Evolutionary conservation across 2,113 vertebrate genomes (phyloP).

Genomic region (Lepisosteus oculatus): DNA sequence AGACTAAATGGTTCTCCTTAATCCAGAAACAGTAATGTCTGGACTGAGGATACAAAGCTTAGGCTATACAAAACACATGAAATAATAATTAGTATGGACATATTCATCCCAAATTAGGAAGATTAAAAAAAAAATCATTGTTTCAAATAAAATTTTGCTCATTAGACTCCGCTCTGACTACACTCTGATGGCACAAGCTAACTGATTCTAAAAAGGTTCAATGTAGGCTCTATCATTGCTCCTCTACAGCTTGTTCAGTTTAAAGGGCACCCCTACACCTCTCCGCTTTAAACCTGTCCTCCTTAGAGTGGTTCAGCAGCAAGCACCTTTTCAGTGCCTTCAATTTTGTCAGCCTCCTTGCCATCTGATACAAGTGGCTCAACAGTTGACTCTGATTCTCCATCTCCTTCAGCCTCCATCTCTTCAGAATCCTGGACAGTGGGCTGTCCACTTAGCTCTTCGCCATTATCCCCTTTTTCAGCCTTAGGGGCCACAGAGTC

Average conservation of each 20-base stretch:
- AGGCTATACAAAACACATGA: too few relatives aligned
- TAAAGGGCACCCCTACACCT: background rate
- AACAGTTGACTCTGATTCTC: conserved; percentile 23
- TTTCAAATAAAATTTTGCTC: too few relatives aligned
- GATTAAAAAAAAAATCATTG: background rate
- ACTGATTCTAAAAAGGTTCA: background rate
- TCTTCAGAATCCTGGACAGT: conserved; percentile 18
- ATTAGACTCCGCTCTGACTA: background rate
- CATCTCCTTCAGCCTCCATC: conserved; percentile 31
- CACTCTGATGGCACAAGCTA: background rate
- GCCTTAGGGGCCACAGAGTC: conserved; percentile 22
- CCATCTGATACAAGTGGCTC: conserved; percentile 23
- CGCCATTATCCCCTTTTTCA: background rate
- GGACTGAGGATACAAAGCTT: too few relatives aligned
- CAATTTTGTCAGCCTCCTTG: conserved; percentile 25
- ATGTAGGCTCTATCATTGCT: background rate
- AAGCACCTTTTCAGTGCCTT: conserved; percentile 18
- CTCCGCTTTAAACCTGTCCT: background rate
- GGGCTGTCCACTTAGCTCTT: background rate
- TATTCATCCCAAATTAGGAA: too few relatives aligned
- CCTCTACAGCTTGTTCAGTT: too few relatives aligned
- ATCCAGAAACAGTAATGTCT: too few relatives aligned
- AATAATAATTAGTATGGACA: too few relatives aligned
- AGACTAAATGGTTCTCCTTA: too few relatives aligned
- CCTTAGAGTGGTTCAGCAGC: conserved; percentile 32